Evolutionary conservation across 2,797 vertebrate species (phyloP), one percentile per base, ranked within the genome.

Genomic region (Iguana delicatissima): DNA sequence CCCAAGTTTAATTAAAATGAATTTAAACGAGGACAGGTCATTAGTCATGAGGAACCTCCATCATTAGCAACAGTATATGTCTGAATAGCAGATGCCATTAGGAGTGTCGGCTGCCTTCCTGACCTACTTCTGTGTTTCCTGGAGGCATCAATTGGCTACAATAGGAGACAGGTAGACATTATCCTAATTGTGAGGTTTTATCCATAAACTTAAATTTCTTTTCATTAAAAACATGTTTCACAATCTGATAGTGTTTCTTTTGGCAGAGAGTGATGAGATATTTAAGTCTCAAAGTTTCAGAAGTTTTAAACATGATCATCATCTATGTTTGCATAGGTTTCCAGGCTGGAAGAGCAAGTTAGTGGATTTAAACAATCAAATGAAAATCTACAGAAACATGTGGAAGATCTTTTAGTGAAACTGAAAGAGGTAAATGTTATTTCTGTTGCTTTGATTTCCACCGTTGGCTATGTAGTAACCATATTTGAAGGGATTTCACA

Each of bases 311-410:
- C 67, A 62, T 62, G 59, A 62, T 62, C 0, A 50, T 1, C 52
- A 3, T 79, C 89, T 72, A 91, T 80, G 6, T 95, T 94, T 91
- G 13, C 95, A 2, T 92, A 99, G 99, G 96, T 98, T 93, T 98
- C 97, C 81, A 98, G 98, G 95, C 92, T 99, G 85, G 98, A 99
- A 91, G 98, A 99, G 85, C 99, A 99, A 94, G 97, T 98, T 90
- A 96, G 93, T 90, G 97, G 97, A 95, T 96, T 99, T 89, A 99
- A 99, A 95, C 95, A 98, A 14, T 98, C 98, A 29, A 99, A 98
- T 94, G 98, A 98, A 82, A 98, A 98, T 89, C 96, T 98, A 82
- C 98, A 99, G 93, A 99, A 98, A 94, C 98, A 99, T 46, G 98
- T 98, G 8, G 99, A 99, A 90, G 99, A 99, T 26, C 95, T 99